These are phyloP conservation scores for Kryptolebias ocellatus DNA, from an alignment of 2,797 vertebrate genomes.

Conservation along the genomic window DNA sequence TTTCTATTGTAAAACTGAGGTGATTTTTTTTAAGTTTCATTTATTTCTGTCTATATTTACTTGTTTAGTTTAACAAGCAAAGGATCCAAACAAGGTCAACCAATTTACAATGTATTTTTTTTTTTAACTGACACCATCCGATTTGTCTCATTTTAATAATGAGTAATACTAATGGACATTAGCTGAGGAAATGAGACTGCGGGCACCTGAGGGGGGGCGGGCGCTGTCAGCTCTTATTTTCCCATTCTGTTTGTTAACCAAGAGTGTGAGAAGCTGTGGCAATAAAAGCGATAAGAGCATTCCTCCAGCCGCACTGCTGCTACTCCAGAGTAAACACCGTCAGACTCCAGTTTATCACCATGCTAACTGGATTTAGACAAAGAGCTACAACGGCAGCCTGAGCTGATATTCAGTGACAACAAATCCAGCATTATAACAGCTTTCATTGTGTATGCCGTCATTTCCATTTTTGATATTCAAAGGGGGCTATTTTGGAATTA, in stretches of 20 bases:
- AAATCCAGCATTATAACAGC: slow-evolving; percentile 66
- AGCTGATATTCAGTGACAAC: slow-evolving; percentile 68
- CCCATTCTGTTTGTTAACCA: slow-evolving; percentile 64
- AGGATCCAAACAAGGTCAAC: slow-evolving; percentile 85
- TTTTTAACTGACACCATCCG: slow-evolving; percentile 76
- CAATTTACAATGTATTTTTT: slow-evolving; percentile 49
- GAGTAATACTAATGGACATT: slow-evolving; percentile 81
- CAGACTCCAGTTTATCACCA: slow-evolving; percentile 73
- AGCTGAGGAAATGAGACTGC: slow-evolving; percentile 68
- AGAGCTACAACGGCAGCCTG: slow-evolving; percentile 67
- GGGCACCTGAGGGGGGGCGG: slow-evolving; percentile 55
- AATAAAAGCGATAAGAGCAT: slow-evolving; percentile 75
- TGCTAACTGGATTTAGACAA: slow-evolving; percentile 77
- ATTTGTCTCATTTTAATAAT: slow-evolving; percentile 92
- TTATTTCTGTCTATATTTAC: not conserved
- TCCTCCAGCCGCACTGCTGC: slow-evolving; percentile 52
- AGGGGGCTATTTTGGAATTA: slow-evolving; percentile 68
- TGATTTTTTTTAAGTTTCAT: not conserved
- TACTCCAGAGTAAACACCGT: slow-evolving; percentile 69
- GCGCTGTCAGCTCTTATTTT: slow-evolving; percentile 71
- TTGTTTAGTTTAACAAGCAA: slow-evolving; percentile 71
- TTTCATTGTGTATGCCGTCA: slow-evolving; percentile 57
- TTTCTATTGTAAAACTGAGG: slow-evolving; percentile 73
- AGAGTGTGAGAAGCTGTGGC: slow-evolving; percentile 63
- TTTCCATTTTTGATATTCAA: slow-evolving; percentile 74